phyloP scores from a whole-genome alignment of 2,113 vertebrate species.

The Mugil cephalus region DNA sequence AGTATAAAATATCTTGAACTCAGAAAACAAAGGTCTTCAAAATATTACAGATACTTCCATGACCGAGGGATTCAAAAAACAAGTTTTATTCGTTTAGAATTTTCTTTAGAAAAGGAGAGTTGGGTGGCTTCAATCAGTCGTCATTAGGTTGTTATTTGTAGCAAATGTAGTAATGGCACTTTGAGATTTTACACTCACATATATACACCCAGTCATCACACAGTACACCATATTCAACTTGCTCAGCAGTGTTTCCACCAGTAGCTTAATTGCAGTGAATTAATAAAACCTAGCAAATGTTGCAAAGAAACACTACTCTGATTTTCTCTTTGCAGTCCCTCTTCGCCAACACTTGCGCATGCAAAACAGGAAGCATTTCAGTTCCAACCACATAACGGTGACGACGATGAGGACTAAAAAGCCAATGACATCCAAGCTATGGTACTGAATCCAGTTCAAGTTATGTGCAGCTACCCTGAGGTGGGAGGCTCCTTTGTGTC shows the following conservation, averaged over 20 bases:
- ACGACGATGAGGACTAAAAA: conserved; percentile 81
- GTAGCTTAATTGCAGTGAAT: neutral
- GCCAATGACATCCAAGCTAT: conserved; percentile 89
- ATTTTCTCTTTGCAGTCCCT: conserved; percentile 74
- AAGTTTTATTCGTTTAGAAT: neutral
- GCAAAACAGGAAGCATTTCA: conserved; percentile 86
- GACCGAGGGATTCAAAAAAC: neutral
- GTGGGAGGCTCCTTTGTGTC: conserved; percentile 91
- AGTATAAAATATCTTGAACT: neutral
- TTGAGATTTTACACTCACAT: neutral
- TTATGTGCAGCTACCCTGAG: conserved; percentile 89
- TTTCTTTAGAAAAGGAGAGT: neutral
- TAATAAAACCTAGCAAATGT: neutral
- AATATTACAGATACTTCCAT: neutral
- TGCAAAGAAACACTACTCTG: conserved; percentile 49
- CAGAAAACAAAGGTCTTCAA: neutral
- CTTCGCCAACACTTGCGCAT: conserved; percentile 73
- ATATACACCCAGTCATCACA: conserved; percentile 1
- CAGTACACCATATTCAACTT: neutral
- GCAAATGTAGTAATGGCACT: neutral
- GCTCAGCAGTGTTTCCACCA: neutral
- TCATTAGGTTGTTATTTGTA: conserved; percentile 1
- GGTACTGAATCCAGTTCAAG: conserved; percentile 95
- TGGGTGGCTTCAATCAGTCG: neutral
- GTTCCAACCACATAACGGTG: conserved; percentile 70